Evolutionary conservation across 2,113 vertebrate species (phyloP), one percentile per base, ranked within the genome.

Genomic region (Myotis davidii): DNA sequence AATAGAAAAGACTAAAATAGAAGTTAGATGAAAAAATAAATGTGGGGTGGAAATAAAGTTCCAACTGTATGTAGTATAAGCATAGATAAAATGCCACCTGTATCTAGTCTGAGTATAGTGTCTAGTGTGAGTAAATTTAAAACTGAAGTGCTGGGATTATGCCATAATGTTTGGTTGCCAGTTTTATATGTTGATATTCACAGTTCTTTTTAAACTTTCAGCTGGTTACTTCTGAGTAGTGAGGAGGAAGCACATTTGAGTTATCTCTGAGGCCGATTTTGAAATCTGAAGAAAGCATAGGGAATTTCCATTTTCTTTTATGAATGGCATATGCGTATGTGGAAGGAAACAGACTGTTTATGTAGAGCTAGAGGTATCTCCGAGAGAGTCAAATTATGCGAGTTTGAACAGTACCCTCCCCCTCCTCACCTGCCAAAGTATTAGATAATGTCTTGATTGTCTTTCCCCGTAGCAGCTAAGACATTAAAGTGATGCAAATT

Each of bases 251-350:
- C 5, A 45, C 20, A 65, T 42, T 50, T 39, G 16, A 48, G 37
- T 70, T 77, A 61, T 65, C 54, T 87, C 12, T 18, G 52, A 69
- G 52, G 61, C 29, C 50, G 42, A 0, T 54, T 85, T 29, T 90
- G 73, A 94, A 88, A 11, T 85, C 29, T 29, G 21, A 81, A 95
- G 65, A 69, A 90, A 74, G 87, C 76, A 94, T 67, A 32, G 65
- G 4, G 54, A 29, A 20, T 77, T n/a, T 83, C 17, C 13, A 42
- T 76, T 76, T 94, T 73, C 13, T 91, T 82, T 92, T 48, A 54
- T 32, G 16, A 12, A 18, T 67, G 21, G 23, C 50, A 37, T 29
- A 65, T n/a, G 4, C 13, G 6, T n/a, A 48, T n/a, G 29, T 37
- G 72, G 9, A 81, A 82, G 76, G 18, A 67, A 78, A 50, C 10